Evolutionary conservation across 2,797 vertebrate species (phyloP).

Genomic region (Heteromormyrus szaboi): DNA sequence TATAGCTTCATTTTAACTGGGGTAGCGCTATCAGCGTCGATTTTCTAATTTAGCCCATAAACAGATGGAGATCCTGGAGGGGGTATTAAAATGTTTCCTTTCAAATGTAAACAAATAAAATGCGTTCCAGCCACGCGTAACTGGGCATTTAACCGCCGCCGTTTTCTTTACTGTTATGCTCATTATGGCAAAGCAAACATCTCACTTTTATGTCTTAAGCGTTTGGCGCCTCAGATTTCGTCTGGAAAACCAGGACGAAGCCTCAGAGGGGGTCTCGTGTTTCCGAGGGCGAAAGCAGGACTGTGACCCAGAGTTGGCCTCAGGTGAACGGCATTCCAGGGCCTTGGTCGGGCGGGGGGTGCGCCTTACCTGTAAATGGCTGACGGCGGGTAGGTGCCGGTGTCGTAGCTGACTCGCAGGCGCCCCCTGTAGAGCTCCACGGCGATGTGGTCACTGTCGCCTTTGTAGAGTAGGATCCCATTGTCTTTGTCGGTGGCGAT

Average conservation of each 20-base stretch:
- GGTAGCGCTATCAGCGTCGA: not conserved
- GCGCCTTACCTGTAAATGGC: conserved; percentile 88
- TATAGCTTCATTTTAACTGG: not conserved
- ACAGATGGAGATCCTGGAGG: conserved; percentile 22
- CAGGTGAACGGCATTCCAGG: not conserved
- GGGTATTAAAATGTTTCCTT: conserved; percentile 21
- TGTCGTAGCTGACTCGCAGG: conserved; percentile 91
- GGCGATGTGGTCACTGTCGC: conserved; percentile 84
- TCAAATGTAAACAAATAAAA: conserved; percentile 25
- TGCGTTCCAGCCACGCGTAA: conserved; percentile 1
- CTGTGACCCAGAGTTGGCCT: not conserved
- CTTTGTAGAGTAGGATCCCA: conserved; percentile 90
- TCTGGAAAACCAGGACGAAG: conserved; percentile 8
- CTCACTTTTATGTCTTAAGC: not conserved
- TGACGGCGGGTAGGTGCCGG: conserved; percentile 82
- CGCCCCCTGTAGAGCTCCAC: conserved; percentile 90
- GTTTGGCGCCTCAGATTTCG: not conserved
- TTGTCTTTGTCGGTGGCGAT: conserved; percentile 95
- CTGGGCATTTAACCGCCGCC: not conserved
- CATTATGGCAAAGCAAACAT: conserved; percentile 14
- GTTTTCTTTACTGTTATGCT: conserved; percentile 5
- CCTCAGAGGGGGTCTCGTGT: not conserved
- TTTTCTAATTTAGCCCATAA: conserved; percentile 9
- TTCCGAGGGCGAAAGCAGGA: not conserved
- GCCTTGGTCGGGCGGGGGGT: not conserved